phyloP scores from a whole-genome alignment of 2,888 invertebrate genomes.

The Xylota sylvarum region DNA sequence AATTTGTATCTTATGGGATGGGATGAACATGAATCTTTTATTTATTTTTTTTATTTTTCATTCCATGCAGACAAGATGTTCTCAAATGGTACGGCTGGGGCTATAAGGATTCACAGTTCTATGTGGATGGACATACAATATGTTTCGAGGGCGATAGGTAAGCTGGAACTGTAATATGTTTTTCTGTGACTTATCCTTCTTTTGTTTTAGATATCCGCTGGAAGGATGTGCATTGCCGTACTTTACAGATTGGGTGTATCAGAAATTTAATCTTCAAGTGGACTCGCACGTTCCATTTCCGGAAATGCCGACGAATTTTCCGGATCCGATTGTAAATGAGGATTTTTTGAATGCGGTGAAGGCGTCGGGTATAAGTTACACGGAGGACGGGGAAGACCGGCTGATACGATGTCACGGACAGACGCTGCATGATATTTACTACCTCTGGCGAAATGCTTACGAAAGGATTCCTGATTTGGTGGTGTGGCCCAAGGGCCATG shows the following conservation, averaged over 20 bases:
- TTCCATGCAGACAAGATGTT: conserved; percentile 91
- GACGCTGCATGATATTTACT: conserved; percentile 94
- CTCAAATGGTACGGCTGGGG: conserved; percentile 99
- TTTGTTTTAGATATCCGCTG: conserved; percentile 89
- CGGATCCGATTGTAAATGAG: conserved; percentile 88
- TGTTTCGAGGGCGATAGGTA: conserved; percentile 95
- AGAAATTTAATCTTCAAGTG: conserved; percentile 89
- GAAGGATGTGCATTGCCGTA: conserved; percentile 89
- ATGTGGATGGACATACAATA: conserved; percentile 87
- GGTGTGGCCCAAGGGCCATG: conserved; percentile 95
- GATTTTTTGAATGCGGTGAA: conserved; percentile 87
- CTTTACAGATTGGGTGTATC: conserved; percentile 92
- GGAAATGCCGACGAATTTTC: conserved; percentile 87
- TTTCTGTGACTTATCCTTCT: too few species aligned
- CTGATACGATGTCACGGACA: conserved; percentile 96
- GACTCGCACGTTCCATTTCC: conserved; percentile 85
- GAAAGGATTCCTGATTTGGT: conserved; percentile 96
- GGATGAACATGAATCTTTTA: too few species aligned
- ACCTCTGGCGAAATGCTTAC: conserved; percentile 90
- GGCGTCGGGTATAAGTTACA: conserved; percentile 86
- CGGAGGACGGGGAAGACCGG: conserved; percentile 92
- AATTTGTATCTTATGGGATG: background rate
- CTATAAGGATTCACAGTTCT: conserved; percentile 97
- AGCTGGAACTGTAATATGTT: conserved; percentile 77
- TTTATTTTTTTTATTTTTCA: conserved; percentile 13